phyloP scores from a whole-genome alignment of 2,113 vertebrate species.

The Balaenoptera acutorostrata region DNA sequence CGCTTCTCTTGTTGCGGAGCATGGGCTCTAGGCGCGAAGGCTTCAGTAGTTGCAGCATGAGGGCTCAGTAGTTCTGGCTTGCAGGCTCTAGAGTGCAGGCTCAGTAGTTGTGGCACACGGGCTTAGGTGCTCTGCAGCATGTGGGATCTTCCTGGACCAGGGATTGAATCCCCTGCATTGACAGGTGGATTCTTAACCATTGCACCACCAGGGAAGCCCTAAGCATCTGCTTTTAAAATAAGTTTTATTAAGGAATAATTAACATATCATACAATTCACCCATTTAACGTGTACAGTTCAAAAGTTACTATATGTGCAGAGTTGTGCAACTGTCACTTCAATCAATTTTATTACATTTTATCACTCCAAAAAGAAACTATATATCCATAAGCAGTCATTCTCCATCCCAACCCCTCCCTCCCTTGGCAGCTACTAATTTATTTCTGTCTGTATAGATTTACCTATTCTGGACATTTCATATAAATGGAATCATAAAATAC shows the following conservation, averaged over 20 bases:
- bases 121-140: too few species aligned
- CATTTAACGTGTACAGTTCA: not conserved
- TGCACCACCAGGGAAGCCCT: not conserved
- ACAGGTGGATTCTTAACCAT: too few species aligned
- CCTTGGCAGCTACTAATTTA: not conserved
- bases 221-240: not conserved
- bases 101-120: too few species aligned
- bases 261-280: not conserved
- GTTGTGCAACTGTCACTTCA: not conserved
- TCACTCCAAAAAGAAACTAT: not conserved
- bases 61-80: too few species aligned
- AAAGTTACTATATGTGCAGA: not conserved
- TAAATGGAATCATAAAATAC: not conserved
- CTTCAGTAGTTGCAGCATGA: too few species aligned
- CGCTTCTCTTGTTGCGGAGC: too few species aligned
- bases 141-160: too few species aligned
- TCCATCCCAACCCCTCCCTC: not conserved
- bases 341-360: not conserved
- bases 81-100: too few species aligned
- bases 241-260: not conserved
- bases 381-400: not conserved
- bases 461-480: not conserved
- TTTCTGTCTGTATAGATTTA: not conserved
- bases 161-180: too few species aligned
- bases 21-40: too few species aligned